Evolutionary conservation across 2,113 vertebrate species (phyloP).

Genomic region (Pseudonaja textilis): DNA sequence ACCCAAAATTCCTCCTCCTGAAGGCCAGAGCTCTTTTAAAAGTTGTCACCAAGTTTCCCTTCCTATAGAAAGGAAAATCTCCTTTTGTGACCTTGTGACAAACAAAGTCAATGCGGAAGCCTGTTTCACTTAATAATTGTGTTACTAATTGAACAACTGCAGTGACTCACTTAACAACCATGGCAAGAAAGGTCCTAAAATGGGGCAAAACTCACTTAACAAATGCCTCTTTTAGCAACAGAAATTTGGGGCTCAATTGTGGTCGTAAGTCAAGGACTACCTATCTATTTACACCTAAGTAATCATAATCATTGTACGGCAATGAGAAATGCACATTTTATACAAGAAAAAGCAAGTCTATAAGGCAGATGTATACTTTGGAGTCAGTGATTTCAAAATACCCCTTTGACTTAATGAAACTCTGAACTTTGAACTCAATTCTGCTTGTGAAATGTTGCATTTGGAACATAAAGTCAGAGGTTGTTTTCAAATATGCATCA

Average conservation of each 20-base stretch:
- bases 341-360: no score
- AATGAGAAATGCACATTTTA: not conserved
- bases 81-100: not conserved
- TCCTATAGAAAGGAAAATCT: not conserved
- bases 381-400: not conserved
- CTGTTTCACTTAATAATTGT: not conserved
- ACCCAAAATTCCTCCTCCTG: not conserved
- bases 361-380: not conserved
- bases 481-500: not conserved
- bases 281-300: not conserved
- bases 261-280: not conserved
- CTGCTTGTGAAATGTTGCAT: not conserved
- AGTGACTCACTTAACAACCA: not conserved
- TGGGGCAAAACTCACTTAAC: not conserved
- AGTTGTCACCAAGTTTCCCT: not conserved
- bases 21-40: not conserved
- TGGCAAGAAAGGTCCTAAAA: not conserved
- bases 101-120: not conserved
- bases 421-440: not conserved
- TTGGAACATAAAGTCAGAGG: not conserved
- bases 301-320: not conserved
- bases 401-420: not conserved
- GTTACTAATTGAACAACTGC: not conserved
- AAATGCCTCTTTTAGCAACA: not conserved
- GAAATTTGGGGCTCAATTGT: not conserved